Evolutionary conservation across 2,797 vertebrate species (phyloP).

Genomic region (Liparis tanakae): DNA sequence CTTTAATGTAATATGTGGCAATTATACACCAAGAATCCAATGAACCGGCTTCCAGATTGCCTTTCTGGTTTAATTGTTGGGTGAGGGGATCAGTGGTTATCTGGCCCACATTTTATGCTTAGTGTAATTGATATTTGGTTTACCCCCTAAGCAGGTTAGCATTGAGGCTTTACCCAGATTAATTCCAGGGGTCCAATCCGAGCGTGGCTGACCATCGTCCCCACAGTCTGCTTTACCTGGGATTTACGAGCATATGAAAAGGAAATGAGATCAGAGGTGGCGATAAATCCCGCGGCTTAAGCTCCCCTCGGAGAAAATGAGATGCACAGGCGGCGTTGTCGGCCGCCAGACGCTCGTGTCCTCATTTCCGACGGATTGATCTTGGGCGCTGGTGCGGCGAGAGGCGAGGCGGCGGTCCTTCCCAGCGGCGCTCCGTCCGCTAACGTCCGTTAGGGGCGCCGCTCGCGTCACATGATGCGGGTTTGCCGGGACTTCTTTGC

Average conservation of each 20-base stretch:
- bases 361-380: slow-evolving; percentile 71
- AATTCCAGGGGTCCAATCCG: slow-evolving; percentile 75
- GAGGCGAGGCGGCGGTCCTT: slow-evolving; percentile 41
- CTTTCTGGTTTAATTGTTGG: slow-evolving; percentile 47
- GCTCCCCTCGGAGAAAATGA: slow-evolving; percentile 63
- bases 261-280: slow-evolving; percentile 74
- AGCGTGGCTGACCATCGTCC: slow-evolving; percentile 51
- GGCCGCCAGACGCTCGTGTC: slow-evolving; percentile 58
- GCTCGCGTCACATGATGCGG: slow-evolving; percentile 24
- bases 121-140: slow-evolving; percentile 78
- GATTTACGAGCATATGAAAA: slow-evolving; percentile 78
- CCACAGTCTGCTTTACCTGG: slow-evolving; percentile 71
- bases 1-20: slow-evolving; percentile 30
- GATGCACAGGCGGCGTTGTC: slow-evolving; percentile 57
- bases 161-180: slow-evolving; percentile 77
- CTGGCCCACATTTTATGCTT: slow-evolving; percentile 69
- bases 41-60: slow-evolving; percentile 45
- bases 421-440: slow-evolving; percentile 39
- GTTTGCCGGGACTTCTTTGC: slow-evolving; percentile 15
- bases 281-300: slow-evolving; percentile 69
- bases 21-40: slow-evolving; percentile 36
- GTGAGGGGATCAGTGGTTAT: slow-evolving; percentile 56
- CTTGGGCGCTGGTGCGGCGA: slow-evolving; percentile 48
- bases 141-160: slow-evolving; percentile 75
- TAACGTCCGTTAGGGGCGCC: slow-evolving; percentile 22